Evolutionary conservation across 1,140 invertebrate species (phyloP), one percentile per base, ranked within the genome.

Genomic region (Ceratitis capitata): DNA sequence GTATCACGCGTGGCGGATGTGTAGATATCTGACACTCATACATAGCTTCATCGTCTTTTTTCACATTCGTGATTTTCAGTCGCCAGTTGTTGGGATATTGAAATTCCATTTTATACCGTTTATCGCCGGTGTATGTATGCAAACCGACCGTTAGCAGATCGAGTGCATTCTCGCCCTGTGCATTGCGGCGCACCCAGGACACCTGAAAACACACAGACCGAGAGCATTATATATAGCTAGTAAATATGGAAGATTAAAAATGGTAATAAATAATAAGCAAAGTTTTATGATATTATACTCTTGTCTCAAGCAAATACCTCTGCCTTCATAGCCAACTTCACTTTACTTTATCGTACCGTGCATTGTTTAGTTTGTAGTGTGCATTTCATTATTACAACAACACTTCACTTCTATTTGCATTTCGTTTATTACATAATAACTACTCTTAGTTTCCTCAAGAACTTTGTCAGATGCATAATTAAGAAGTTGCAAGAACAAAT

Each of bases 21-120:
- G 95, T 96, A 84, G 95, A 95, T 89, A 96, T 95, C 92, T 96
- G 95, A 90, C 95, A 96, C 90, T 95, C 95, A 91, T 96, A 96
- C 78, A 94, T 93, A 39, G 95, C 95, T 89, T 95, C 95, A 88
- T 96, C 95, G 87, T 94, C 94, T 87, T 94, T 95, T 87, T 94
- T 95, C 12, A 95, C 94, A 84, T 94, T 94, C 88, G 93, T 93
- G 87, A 96, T 95, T 92, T 95, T 94, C 53, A 96, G 92, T 85
- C 94, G 94, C 95, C 95, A 96, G 92, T 96, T 96, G 86, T 95
- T 95, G 53, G 95, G 95, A 88, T 96, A 96, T 87, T 96, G 94
- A 92, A 95, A 95, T 86, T 94, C 95, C 85, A 96, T 94, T n/a
- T 94, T 94, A 86, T 95, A 95, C 85, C 95, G 93, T 84, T 94